phyloP scores from a whole-genome alignment of 2,888 invertebrate species.

The Clistopyga incitator region DNA sequence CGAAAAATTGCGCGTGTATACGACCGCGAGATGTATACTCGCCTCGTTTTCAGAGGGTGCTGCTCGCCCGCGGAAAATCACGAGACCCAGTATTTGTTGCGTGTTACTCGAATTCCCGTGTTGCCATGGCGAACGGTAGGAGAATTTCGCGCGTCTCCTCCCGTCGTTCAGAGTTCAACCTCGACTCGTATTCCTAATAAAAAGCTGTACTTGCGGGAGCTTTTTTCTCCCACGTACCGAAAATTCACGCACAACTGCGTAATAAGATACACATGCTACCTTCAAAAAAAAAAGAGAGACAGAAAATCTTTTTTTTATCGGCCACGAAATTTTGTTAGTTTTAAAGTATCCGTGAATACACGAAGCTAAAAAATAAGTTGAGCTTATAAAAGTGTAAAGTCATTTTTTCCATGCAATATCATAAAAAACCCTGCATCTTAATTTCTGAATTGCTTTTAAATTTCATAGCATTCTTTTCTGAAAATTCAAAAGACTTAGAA shows the following conservation, averaged over 20 bases:
- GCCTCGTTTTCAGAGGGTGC: constrained; percentile 1
- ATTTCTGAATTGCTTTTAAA: no score
- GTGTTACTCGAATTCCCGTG: constrained; percentile 12
- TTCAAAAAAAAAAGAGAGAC: not conserved
- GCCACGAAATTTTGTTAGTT: constrained; percentile 1
- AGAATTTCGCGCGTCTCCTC: not conserved
- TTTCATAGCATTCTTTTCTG: not conserved
- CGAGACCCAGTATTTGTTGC: constrained; percentile 1
- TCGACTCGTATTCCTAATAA: constrained; percentile 31
- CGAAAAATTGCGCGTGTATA: constrained; percentile 14
- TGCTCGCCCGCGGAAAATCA: constrained; percentile 16
- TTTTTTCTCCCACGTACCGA: not conserved
- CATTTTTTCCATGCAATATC: no score
- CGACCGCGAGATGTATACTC: not conserved
- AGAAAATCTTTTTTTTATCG: constrained; percentile 2
- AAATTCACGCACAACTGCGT: constrained; percentile 1
- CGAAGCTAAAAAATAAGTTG: no score
- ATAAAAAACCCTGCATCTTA: no score
- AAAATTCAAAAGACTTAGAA: not conserved
- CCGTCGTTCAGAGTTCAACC: constrained; percentile 24
- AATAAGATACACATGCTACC: not conserved
- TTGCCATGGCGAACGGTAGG: constrained; percentile 30
- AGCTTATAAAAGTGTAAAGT: no score
- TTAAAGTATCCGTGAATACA: no score
- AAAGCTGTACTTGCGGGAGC: not conserved